These are phyloP conservation scores for Aphelinus atriplicis DNA, from an alignment of 1,140 invertebrate species.

Conservation along the genomic window DNA sequence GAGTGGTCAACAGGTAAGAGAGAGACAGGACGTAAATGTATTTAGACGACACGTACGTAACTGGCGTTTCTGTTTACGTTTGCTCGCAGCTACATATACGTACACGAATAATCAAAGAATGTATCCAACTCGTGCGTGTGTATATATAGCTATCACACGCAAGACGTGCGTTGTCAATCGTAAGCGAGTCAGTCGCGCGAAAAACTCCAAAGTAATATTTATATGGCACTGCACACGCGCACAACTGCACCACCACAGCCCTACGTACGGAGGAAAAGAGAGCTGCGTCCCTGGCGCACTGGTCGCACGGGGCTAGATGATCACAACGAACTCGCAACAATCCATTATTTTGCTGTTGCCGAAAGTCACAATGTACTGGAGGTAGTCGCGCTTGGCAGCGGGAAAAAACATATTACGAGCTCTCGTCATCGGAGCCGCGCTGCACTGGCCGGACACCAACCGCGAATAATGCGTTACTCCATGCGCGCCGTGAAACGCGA, in stretches of 20 bases:
- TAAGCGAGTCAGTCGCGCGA: too few relatives aligned
- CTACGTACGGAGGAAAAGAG: not conserved
- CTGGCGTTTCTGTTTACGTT: too few relatives aligned
- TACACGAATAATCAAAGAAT: too few relatives aligned
- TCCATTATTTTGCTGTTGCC: constrained; percentile 15
- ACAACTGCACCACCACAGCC: not conserved
- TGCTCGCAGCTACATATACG: too few relatives aligned
- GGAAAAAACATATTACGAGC: constrained; percentile 29
- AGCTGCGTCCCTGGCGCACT: not conserved
- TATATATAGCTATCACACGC: too few relatives aligned
- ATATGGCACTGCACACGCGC: not conserved
- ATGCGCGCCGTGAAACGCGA: not conserved
- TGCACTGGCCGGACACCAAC: not conserved
- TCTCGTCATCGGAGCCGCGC: not conserved
- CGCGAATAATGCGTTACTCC: constrained; percentile 4
- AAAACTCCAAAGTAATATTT: not conserved
- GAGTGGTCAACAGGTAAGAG: too few relatives aligned
- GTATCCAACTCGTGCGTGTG: too few relatives aligned
- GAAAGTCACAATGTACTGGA: not conserved
- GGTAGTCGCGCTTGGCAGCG: not conserved
- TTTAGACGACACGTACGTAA: too few relatives aligned
- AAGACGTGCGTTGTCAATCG: too few relatives aligned
- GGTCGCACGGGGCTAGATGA: constrained; percentile 6
- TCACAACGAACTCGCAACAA: constrained; percentile 16
- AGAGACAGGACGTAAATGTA: too few relatives aligned